These are phyloP conservation scores for Hemicentrotus pulcherrimus DNA, from an alignment of 35 echinoderm and acorn worm species.

Conservation along the genomic window DNA sequence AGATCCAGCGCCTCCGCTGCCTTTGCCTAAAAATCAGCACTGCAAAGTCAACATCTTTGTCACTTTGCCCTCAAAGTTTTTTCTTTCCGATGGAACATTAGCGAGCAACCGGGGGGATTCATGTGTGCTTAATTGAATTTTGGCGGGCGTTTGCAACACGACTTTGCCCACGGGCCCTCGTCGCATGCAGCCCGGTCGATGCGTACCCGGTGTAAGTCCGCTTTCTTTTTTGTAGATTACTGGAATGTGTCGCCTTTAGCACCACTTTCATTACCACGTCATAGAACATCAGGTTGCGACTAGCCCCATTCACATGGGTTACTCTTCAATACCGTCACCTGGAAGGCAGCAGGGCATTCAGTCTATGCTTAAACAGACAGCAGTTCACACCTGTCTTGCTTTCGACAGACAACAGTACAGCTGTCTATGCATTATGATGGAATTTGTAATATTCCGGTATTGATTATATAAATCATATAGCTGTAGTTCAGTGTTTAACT, in stretches of 20 bases:
- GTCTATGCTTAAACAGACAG: too few species aligned
- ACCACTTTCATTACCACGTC: background rate
- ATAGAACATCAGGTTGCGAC: background rate
- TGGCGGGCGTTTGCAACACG: background rate
- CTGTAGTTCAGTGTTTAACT: background rate
- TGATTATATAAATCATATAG: background rate
- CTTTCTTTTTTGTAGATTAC: background rate
- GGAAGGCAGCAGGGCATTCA: too few species aligned
- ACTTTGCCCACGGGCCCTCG: background rate
- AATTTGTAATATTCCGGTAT: background rate
- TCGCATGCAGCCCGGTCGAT: background rate
- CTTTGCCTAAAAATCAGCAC: background rate
- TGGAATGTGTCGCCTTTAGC: background rate
- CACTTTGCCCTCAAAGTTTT: background rate
- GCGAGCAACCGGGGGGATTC: background rate
- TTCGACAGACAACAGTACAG: background rate
- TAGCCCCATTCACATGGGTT: background rate
- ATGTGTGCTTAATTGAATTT: constrained; percentile 19
- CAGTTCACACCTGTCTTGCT: too few species aligned
- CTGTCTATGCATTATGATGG: background rate
- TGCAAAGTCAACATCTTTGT: background rate
- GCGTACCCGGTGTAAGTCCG: background rate
- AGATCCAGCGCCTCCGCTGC: background rate
- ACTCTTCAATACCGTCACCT: background rate
- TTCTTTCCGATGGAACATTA: background rate